Conservation (phyloP, 1,140 invertebrate species). For the Drosophila mauritiana region DNA sequence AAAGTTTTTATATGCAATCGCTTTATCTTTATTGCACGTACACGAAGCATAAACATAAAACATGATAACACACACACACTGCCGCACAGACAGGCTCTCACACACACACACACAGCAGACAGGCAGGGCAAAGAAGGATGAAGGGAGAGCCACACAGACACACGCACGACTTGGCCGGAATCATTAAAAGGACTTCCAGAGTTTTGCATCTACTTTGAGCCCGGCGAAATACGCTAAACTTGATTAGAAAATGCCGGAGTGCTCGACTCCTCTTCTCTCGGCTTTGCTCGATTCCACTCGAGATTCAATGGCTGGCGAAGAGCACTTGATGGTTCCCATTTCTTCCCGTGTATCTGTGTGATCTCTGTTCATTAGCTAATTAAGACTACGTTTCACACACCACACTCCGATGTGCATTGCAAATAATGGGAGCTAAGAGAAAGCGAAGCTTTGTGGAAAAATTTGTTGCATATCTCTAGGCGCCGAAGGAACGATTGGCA, state of each 20-base stretch:
- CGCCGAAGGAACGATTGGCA: not conserved
- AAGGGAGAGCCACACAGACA: slow-evolving; percentile 18
- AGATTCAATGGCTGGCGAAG: slow-evolving; percentile 44
- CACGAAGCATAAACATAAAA: slow-evolving; percentile 79
- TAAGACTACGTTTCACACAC: slow-evolving; percentile 19
- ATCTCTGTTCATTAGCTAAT: slow-evolving; percentile 46
- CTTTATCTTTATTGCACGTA: slow-evolving; percentile 83
- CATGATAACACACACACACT: slow-evolving; percentile 60
- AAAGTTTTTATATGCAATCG: slow-evolving; percentile 79
- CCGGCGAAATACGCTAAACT: slow-evolving; percentile 29
- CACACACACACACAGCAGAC: not conserved
- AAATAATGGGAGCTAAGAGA: slow-evolving; percentile 37
- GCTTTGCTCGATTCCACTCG: slow-evolving; percentile 19
- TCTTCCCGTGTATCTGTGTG: slow-evolving; percentile 4
- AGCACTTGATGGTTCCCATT: slow-evolving; percentile 2
- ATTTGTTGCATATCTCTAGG: not conserved
- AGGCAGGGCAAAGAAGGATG: not conserved
- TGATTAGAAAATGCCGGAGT: slow-evolving; percentile 47
- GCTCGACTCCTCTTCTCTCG: too few species aligned
- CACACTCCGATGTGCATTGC: slow-evolving; percentile 6
- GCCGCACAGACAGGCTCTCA: not conserved
- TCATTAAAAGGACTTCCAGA: slow-evolving; percentile 46
- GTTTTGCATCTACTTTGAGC: slow-evolving; percentile 54
- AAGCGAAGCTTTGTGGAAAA: not conserved
- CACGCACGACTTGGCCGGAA: slow-evolving; percentile 36